phyloP scores from a whole-genome alignment of 2,888 invertebrate species.

The Pandemis heparana region DNA sequence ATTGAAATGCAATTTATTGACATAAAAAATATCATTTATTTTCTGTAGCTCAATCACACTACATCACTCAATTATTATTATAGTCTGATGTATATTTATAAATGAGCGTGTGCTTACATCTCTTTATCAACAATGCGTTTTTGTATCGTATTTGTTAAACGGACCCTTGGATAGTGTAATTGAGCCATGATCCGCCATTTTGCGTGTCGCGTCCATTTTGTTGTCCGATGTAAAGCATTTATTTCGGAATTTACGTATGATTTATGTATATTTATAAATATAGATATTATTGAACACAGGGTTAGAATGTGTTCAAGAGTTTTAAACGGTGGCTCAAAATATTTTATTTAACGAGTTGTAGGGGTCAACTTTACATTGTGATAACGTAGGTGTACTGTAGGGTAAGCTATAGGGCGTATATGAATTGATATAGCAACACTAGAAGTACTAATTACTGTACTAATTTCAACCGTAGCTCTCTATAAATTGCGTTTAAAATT shows the following conservation, averaged over 20 bases:
- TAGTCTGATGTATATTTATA: no score
- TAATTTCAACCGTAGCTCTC: constrained; percentile 15
- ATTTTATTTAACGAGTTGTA: constrained; percentile 36
- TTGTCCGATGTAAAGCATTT: constrained; percentile 46
- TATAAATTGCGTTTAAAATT: not conserved
- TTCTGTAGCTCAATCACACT: constrained; percentile 5
- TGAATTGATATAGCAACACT: constrained; percentile 8
- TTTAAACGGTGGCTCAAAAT: constrained; percentile 37
- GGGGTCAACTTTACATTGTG: constrained; percentile 39
- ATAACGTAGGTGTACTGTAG: constrained; percentile 38
- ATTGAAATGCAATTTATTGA: constrained; percentile 33
- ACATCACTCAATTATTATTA: not conserved
- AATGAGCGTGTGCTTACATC: not conserved
- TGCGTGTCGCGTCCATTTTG: constrained; percentile 48
- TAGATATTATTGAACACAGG: constrained; percentile 61
- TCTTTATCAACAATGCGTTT: not conserved
- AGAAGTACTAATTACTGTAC: not conserved
- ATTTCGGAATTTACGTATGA: constrained; percentile 34
- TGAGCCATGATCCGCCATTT: constrained; percentile 23
- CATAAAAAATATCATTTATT: constrained; percentile 16
- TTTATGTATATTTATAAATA: constrained; percentile 32
- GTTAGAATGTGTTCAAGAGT: constrained; percentile 65
- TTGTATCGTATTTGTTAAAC: not conserved
- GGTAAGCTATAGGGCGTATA: constrained; percentile 27
- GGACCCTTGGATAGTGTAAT: not conserved